Conservation (phyloP, 2,888 invertebrate species). For the Melangyna quadrimaculata region DNA sequence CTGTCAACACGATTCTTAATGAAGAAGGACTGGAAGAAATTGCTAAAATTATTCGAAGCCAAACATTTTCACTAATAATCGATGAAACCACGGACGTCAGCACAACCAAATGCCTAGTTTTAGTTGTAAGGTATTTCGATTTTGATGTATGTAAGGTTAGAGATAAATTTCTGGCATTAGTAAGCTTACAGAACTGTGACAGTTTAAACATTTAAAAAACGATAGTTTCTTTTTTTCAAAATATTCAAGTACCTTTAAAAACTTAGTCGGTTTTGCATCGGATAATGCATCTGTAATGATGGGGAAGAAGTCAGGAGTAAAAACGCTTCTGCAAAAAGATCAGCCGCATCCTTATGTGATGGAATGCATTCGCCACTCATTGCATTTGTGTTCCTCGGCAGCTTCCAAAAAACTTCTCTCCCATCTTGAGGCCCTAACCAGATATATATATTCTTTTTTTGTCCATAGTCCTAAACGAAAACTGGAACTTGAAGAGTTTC, state of each 20-base stretch:
- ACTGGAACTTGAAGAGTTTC: slow-evolving; percentile 73
- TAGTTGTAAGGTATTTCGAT: slow-evolving; percentile 51
- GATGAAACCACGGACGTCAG: slow-evolving; percentile 53
- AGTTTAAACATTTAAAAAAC: neutral
- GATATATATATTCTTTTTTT: slow-evolving; percentile 74
- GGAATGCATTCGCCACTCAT: slow-evolving; percentile 73
- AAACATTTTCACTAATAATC: slow-evolving; percentile 40
- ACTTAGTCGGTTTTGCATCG: slow-evolving; percentile 74
- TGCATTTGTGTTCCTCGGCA: slow-evolving; percentile 73
- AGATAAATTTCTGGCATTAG: slow-evolving; percentile 41
- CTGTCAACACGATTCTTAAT: neutral
- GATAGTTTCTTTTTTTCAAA: slow-evolving; percentile 31
- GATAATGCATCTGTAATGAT: slow-evolving; percentile 75
- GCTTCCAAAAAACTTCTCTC: slow-evolving; percentile 73
- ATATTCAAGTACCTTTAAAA: slow-evolving; percentile 47
- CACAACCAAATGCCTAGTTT: slow-evolving; percentile 30
- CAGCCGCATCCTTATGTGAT: slow-evolving; percentile 73
- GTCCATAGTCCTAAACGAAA: slow-evolving; percentile 74
- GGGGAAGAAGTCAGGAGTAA: slow-evolving; percentile 72
- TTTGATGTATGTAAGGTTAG: neutral
- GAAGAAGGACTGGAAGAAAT: slow-evolving; percentile 10
- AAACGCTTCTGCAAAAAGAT: slow-evolving; percentile 62
- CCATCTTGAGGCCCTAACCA: slow-evolving; percentile 72
- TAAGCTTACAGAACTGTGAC: slow-evolving; percentile 7
- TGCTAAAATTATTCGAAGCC: neutral